phyloP scores from a whole-genome alignment of 2,797 vertebrate genomes.

The Pseudomugil tenellus region DNA sequence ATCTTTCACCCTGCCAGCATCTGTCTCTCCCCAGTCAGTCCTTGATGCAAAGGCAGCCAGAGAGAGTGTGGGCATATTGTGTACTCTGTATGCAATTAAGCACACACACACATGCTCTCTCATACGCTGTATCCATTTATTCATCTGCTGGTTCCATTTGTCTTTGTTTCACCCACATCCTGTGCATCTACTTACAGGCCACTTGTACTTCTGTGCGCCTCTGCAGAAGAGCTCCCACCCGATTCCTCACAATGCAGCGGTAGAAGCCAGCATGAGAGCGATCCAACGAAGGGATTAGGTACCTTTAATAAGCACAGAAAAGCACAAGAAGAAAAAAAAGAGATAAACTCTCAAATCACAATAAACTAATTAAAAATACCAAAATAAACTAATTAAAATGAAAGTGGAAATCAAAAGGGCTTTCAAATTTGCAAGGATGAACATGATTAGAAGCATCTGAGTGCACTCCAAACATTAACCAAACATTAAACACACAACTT shows the following conservation, averaged over 20 bases:
- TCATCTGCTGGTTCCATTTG: constrained; percentile 26
- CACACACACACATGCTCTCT: constrained; percentile 6
- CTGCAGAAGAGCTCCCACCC: constrained; percentile 95
- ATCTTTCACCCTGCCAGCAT: constrained; percentile 69
- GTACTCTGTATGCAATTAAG: constrained; percentile 39
- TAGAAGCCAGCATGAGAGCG: constrained; percentile 95
- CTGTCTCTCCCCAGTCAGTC: constrained; percentile 64
- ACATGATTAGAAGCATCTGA: not conserved
- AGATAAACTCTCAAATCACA: constrained; percentile 26
- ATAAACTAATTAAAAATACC: constrained; percentile 4
- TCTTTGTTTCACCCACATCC: constrained; percentile 29
- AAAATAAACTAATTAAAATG: constrained; percentile 30
- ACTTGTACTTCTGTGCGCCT: constrained; percentile 95
- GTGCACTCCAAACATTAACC: too few relatives aligned
- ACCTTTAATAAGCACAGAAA: constrained; percentile 80
- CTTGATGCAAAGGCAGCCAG: constrained; percentile 64
- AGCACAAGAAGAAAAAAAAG: constrained; percentile 32
- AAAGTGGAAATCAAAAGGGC: constrained; percentile 28
- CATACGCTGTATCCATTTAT: constrained; percentile 22
- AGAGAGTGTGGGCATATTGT: constrained; percentile 48
- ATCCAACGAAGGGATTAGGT: constrained; percentile 95
- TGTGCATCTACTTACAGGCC: constrained; percentile 90
- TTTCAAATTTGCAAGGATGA: constrained; percentile 20
- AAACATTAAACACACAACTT: constrained; percentile 28
- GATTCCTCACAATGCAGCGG: constrained; percentile 95